Conservation (phyloP, 2,888 invertebrate species). For the Tetragonisca angustula region DNA sequence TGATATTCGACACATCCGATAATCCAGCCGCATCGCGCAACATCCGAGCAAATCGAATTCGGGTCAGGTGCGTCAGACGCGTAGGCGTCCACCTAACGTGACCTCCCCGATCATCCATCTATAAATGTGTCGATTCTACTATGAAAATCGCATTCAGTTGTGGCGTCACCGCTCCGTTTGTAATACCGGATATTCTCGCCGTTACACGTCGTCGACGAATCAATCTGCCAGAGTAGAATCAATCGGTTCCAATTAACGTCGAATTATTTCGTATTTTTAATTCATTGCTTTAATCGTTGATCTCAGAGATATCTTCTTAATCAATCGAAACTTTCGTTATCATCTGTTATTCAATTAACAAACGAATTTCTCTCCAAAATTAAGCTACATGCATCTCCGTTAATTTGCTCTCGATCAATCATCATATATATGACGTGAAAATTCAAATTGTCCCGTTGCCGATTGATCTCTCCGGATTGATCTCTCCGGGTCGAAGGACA, state of each 20-base stretch:
- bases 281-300: too few relatives aligned
- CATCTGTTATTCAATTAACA: too few relatives aligned
- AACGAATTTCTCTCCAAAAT: too few relatives aligned
- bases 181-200: not conserved
- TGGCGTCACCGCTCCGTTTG: not conserved
- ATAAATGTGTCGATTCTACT: constrained; percentile 26
- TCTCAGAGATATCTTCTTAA: too few relatives aligned
- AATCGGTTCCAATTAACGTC: not conserved
- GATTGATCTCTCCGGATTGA: too few relatives aligned
- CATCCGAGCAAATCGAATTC: constrained; percentile 61
- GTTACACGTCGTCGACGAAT: not conserved
- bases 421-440: too few relatives aligned
- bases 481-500: not conserved
- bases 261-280: too few relatives aligned
- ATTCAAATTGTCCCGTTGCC: too few relatives aligned
- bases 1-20: constrained; percentile 60
- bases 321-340: too few relatives aligned
- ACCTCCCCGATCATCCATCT: constrained; percentile 13
- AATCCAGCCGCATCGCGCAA: constrained; percentile 51
- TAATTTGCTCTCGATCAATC: too few relatives aligned
- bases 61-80: constrained; percentile 37
- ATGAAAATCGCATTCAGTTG: not conserved
- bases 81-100: constrained; percentile 40
- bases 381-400: too few relatives aligned
- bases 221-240: not conserved